Conservation (phyloP, 2,113 vertebrate species). For the Telmatochromis brichardi region DNA sequence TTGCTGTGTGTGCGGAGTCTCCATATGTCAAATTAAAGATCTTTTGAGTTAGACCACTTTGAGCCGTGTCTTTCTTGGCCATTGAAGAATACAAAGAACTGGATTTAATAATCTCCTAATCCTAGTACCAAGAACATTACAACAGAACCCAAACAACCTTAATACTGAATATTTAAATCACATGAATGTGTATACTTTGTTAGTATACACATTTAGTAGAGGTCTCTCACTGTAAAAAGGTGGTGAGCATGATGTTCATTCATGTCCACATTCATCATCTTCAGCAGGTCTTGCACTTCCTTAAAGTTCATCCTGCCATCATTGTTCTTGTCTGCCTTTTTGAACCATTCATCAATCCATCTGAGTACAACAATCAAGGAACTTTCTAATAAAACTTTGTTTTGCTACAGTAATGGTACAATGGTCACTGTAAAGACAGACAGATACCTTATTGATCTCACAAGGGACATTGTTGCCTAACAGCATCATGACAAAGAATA, state of each 20-base stretch:
- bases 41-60: neutral
- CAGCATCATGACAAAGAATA: neutral
- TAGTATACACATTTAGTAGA: neutral
- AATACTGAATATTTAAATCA: neutral
- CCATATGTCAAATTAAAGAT: neutral
- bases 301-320: constrained; percentile 91
- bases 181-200: neutral
- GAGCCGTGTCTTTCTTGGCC: accelerated
- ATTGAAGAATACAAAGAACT: neutral
- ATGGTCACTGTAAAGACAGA: neutral
- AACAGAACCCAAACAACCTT: neutral
- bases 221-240: constrained; percentile 80
- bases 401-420: neutral
- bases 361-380: constrained; percentile 72
- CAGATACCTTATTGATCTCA: neutral
- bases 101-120: neutral
- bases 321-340: constrained; percentile 88
- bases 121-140: neutral
- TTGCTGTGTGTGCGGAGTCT: neutral
- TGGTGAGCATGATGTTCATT: constrained; percentile 81
- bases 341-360: constrained; percentile 93
- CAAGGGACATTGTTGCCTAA: neutral
- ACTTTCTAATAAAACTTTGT: neutral
- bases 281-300: constrained; percentile 82
- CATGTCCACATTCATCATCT: constrained; percentile 96